Base-by-base conservation (phyloP, 2,797 vertebrate genomes). In the Xenentodon cancila region DNA sequence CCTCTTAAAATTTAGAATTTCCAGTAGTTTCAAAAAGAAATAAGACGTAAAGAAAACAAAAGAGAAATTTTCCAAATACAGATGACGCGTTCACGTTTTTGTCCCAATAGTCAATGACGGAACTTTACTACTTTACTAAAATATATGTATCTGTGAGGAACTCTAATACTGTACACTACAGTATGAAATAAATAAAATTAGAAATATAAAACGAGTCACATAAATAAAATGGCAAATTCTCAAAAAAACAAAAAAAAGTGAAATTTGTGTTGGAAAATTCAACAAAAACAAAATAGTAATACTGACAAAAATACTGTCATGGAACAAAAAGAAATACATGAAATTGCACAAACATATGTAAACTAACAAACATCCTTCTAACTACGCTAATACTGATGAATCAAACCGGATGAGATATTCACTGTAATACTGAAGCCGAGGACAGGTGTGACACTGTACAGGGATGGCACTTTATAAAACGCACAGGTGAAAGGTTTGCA, bases 161-260 rank as follows among this genome's bases (percentile, higher is more conserved):
- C 96, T 97, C 95, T 95, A 97, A 96, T 96, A 96, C 96, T 98
- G 96, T 97, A 97, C 96, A 97, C 96, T 97, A 96, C 95, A 99
- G 96, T 96, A 97, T 96, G 95, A 97, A 99, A 99, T 98, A 99
- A 99, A 98, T 97, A 98, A 95, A 97, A 97, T 96, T 96, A 98
- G 95, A 96, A 97, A 97, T 97, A 99, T 96, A 97, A 98, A 99
- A 99, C 96, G 95, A 96, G 95, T 95, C 96, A 97, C 96, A 98
- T 97, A 98, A 98, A 98, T 98, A 98, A 96, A 97, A 96, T 95
- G 95, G 95, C 95, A 95, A 95, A 73, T 69, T 96, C 46, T 79
- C 95, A 95, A 95, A 95, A 94, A 94, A 94, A 95, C 95, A 93
- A 95, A 95, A 95, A 94, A 95, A 95, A 91, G 95, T 90, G 93